These are phyloP conservation scores for Nerophis lumbriciformis DNA, from an alignment of 2,113 vertebrate genomes.

Conservation along the genomic window DNA sequence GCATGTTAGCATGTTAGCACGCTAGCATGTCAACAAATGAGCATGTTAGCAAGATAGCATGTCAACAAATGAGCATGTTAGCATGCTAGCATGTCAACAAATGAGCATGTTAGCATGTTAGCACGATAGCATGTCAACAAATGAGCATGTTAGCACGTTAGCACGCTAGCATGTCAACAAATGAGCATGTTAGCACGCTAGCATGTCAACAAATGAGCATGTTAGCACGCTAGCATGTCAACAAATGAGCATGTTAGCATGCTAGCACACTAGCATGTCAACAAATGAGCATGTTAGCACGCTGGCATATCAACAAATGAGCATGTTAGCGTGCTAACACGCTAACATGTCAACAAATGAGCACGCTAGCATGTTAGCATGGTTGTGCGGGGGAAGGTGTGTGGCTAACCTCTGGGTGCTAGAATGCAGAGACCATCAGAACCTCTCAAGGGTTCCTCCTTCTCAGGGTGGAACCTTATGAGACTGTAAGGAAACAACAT, in stretches of 20 bases:
- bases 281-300: no score
- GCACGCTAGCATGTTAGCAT: neutral
- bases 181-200: no score
- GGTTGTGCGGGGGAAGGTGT: neutral
- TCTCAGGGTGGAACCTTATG: conserved; percentile 80
- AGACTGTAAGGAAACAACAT: conserved; percentile 70
- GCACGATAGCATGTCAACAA: neutral
- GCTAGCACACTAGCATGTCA: neutral
- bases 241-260: no score
- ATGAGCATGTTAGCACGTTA: no score
- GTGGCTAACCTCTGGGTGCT: conserved; percentile 76
- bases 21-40: no score
- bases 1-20: neutral
- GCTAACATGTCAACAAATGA: no score
- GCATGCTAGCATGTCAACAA: no score
- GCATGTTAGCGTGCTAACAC: no score
- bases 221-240: neutral
- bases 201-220: no score
- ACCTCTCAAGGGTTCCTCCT: conserved; percentile 76
- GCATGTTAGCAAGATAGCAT: neutral
- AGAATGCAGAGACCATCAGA: conserved; percentile 76
- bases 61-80: no score
- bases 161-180: neutral
- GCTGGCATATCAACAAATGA: no score
- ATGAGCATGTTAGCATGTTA: no score